Evolutionary conservation across 1,140 invertebrate species (phyloP).

Genomic region (Laupala kohalensis): DNA sequence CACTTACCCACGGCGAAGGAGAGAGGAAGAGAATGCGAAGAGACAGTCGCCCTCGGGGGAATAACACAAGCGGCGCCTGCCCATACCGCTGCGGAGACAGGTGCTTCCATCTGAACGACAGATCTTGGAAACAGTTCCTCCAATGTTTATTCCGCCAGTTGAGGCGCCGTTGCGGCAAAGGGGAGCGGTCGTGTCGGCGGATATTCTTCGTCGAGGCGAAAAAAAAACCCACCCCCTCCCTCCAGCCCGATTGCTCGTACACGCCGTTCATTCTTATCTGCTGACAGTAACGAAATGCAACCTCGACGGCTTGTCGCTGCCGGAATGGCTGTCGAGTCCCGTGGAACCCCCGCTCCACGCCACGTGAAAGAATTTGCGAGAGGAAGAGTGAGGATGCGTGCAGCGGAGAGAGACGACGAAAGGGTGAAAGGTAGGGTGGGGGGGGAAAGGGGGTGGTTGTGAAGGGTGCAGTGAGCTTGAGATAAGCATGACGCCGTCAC

Average conservation of each 20-base stretch:
- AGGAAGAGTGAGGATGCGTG: background rate
- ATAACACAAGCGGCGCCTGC: background rate
- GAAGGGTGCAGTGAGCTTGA: background rate
- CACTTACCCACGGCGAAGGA: no score
- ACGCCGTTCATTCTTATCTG: constrained; percentile 2
- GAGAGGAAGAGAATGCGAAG: no score
- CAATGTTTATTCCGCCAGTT: constrained; percentile 6
- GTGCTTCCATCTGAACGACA: constrained; percentile 9
- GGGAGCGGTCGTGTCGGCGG: background rate
- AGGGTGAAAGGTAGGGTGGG: background rate
- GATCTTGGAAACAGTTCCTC: constrained; percentile 5
- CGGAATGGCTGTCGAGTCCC: no score
- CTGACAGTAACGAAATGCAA: background rate
- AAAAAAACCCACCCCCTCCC: background rate
- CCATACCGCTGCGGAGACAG: background rate
- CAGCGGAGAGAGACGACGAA: background rate
- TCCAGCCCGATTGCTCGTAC: background rate
- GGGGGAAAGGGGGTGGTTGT: no score
- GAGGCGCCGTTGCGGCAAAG: background rate
- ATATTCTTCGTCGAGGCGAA: background rate
- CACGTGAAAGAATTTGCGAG: background rate
- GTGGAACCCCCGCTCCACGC: background rate
- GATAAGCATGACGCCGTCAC: background rate
- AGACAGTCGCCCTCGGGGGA: background rate
- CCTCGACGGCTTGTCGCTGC: background rate